Evolutionary conservation across 2,797 vertebrate genomes (phyloP).

Genomic region (Limosa lapponica): DNA sequence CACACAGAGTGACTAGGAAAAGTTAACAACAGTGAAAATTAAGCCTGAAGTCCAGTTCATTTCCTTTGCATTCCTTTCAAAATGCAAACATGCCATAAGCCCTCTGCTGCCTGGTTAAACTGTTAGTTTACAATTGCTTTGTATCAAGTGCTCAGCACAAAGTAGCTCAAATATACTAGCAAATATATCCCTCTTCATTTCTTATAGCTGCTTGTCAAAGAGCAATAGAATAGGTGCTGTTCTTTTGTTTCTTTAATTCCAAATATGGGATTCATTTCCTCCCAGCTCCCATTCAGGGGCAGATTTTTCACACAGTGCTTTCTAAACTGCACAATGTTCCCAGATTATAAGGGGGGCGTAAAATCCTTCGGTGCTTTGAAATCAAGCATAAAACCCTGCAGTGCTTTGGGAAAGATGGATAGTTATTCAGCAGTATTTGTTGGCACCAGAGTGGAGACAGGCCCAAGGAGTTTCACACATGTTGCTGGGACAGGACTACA

Average conservation of each 20-base stretch:
- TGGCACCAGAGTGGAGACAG: neutral
- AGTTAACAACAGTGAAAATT: neutral
- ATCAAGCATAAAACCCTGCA: neutral
- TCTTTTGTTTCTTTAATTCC: slow-evolving; percentile 2
- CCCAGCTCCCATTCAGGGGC: neutral
- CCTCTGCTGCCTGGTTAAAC: neutral
- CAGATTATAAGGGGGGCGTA: neutral
- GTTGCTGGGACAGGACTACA: neutral
- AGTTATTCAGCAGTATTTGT: neutral
- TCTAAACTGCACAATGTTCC: neutral
- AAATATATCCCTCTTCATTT: neutral
- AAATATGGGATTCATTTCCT: neutral
- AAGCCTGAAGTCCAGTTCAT: neutral
- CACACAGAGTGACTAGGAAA: neutral
- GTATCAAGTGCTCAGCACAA: neutral
- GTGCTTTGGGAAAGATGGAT: neutral
- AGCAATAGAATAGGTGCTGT: neutral
- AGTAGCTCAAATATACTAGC: neutral
- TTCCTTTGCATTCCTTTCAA: neutral
- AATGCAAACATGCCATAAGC: neutral
- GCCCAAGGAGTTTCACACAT: neutral
- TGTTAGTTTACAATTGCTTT: neutral
- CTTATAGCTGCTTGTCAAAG: neutral
- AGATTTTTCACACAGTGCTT: neutral
- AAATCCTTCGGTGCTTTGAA: neutral